phyloP scores from a whole-genome alignment of 2,888 invertebrate species.

The Tuberolachnus salignus region DNA sequence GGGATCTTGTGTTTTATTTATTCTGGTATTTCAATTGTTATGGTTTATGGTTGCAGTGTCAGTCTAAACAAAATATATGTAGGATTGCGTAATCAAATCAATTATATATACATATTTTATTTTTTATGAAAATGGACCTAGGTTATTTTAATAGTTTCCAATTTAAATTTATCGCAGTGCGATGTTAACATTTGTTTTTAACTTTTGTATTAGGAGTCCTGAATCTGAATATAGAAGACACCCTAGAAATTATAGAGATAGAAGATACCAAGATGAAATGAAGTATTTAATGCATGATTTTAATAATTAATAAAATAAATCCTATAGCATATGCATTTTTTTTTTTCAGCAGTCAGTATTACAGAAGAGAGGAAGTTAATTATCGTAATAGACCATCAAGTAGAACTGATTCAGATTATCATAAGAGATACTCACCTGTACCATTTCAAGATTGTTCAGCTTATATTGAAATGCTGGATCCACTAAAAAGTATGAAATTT shows the following conservation, averaged over 20 bases:
- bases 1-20: no score
- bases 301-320: neutral
- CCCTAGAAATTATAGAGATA: slow-evolving; percentile 38
- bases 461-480: slow-evolving; percentile 50
- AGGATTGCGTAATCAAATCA: no score
- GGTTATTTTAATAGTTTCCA: neutral
- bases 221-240: slow-evolving; percentile 44
- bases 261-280: slow-evolving; percentile 42
- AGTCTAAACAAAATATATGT: no score
- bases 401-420: slow-evolving; percentile 60
- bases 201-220: slow-evolving; percentile 20
- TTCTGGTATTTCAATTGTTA: no score
- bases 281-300: neutral
- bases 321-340: neutral
- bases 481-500: slow-evolving; percentile 33
- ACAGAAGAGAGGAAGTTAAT: slow-evolving; percentile 27
- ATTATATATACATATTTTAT: no score
- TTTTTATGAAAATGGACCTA: no score
- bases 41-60: no score
- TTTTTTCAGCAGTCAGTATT: slow-evolving; percentile 29
- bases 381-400: slow-evolving; percentile 60
- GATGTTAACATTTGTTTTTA: no score
- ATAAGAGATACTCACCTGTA: slow-evolving; percentile 55
- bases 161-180: neutral
- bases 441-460: slow-evolving; percentile 48